Evolutionary conservation across 2,113 vertebrate species (phyloP).

Genomic region (Tychaedon coryphoeus): DNA sequence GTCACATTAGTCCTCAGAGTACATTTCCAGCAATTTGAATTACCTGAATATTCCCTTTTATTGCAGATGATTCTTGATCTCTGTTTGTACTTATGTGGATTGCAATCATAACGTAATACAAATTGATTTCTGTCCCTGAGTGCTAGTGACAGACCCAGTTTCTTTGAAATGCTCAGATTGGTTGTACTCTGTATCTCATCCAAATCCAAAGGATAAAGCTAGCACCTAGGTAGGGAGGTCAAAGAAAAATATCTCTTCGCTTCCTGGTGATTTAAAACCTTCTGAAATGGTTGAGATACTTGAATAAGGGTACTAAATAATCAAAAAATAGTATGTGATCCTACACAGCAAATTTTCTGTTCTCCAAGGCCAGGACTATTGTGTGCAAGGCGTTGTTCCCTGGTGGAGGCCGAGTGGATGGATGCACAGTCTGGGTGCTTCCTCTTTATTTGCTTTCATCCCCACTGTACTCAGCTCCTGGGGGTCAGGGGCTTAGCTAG

Average conservation of each 20-base stretch:
- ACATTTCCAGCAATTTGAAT: slow-evolving; percentile 17
- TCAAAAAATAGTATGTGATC: neutral
- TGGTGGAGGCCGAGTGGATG: neutral
- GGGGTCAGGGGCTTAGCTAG: neutral
- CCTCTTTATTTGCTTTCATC: neutral
- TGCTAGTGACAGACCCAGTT: slow-evolving; percentile 29
- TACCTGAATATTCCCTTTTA: slow-evolving; percentile 6
- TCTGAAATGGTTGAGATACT: neutral
- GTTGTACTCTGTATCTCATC: neutral
- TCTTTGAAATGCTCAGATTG: slow-evolving; percentile 26
- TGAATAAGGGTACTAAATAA: neutral
- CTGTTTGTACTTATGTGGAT: neutral
- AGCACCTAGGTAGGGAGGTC: neutral
- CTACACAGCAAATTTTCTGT: neutral
- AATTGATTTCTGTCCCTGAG: slow-evolving; percentile 45
- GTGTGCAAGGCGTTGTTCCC: neutral
- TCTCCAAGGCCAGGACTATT: neutral
- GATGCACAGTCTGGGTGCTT: neutral
- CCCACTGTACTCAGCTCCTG: neutral
- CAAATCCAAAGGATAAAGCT: neutral
- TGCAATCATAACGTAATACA: neutral
- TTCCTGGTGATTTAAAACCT: neutral
- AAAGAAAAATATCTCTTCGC: neutral
- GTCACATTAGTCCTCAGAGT: neutral
- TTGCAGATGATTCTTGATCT: slow-evolving; percentile 1